Evolutionary conservation across 2,888 invertebrate genomes (phyloP), one percentile per base, ranked within the genome.

Genomic region (Sinhomidia bicolor): DNA sequence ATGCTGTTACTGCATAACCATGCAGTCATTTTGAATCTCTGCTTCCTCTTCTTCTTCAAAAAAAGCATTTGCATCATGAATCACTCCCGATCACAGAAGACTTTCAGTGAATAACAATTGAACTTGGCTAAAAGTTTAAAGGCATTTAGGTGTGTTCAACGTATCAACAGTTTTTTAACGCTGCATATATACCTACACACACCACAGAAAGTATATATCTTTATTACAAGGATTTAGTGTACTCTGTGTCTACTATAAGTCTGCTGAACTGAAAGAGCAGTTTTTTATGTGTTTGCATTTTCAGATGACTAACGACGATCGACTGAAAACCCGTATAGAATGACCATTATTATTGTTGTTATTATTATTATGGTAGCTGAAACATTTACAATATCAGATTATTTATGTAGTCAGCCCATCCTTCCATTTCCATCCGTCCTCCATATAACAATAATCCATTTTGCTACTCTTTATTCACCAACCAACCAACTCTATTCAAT

Each of bases 11-110:
- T n/a, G 41, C 20, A 54, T 54, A 17, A 47, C 10, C 47, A 47
- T 14, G 14, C 47, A 47, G 10, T 47, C 54, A 54, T 54, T 41
- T 51, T 51, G 5, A 14, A 20, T 68, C 41, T 36, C 20, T 10
- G 41, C 41, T 68, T 68, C 68, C 68, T 68, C 68, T 68, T 60
- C 60, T 32, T 41, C n/a, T n/a, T n/a, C n/a, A n/a, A n/a, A 20
- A 68, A 36, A 68, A 7, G 14, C 54, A 17, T 54, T 14, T 17
- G 54, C 54, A 17, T 14, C 54, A 54, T n/a, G 54, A 6, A 54
- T 54, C 54, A 47, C 14, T 10, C 12, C 47, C 47, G n/a, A n/a
- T n/a, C n/a, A n/a, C n/a, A n/a, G n/a, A n/a, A n/a, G n/a, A n/a
- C n/a, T n/a, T n/a, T n/a, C n/a, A n/a, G n/a, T n/a, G n/a, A n/a